Conservation (phyloP, 2,113 vertebrate species). For the Triplophysa dalaica region DNA sequence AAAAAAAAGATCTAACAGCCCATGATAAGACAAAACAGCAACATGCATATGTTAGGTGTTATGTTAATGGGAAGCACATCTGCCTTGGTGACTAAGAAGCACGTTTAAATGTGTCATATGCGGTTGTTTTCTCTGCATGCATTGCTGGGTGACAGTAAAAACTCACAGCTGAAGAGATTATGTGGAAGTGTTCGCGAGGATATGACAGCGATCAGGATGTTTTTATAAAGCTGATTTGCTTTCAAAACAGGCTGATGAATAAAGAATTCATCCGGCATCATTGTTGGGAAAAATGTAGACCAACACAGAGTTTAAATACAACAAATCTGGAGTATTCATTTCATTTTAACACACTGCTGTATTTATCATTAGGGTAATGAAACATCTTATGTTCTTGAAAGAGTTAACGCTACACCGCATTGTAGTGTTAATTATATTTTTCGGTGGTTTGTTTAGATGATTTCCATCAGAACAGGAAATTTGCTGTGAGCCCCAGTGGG, state of each 20-base stretch:
- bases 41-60: constrained; percentile 23
- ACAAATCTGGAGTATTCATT: too few relatives aligned
- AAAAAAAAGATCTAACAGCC: constrained; percentile 21
- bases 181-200: constrained; percentile 5
- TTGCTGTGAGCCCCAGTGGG: too few relatives aligned
- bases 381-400: constrained; percentile 7
- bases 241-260: background rate
- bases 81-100: constrained; percentile 32
- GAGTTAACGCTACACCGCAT: background rate
- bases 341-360: too few relatives aligned
- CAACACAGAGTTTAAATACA: too few relatives aligned
- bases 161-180: background rate
- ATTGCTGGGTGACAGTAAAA: background rate
- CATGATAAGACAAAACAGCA: constrained; percentile 45
- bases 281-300: background rate
- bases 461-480: too few relatives aligned
- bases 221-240: background rate
- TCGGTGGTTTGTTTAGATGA: background rate
- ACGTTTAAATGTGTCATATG: constrained; percentile 37
- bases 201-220: constrained; percentile 4
- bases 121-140: constrained; percentile 15
- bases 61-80: constrained; percentile 35
- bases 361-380: background rate
- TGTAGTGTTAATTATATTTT: background rate
- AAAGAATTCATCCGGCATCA: background rate